Conservation (phyloP, 2,113 vertebrate genomes). For the Gavia stellata region DNA sequence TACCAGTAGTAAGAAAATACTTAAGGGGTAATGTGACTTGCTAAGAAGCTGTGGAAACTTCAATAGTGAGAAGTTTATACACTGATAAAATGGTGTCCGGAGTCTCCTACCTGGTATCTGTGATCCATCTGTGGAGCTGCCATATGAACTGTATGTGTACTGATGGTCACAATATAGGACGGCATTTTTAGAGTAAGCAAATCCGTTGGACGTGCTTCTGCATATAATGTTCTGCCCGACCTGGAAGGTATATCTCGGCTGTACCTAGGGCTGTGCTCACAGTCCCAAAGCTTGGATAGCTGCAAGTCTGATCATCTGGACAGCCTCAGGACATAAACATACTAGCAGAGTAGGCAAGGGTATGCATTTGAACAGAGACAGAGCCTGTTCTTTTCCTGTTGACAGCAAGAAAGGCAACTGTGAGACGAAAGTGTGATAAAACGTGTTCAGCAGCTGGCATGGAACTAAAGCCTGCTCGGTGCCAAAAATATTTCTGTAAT, state of each 20-base stretch:
- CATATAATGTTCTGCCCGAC: not conserved
- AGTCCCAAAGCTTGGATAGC: not conserved
- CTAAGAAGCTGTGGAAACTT: not conserved
- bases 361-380: not conserved
- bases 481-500: not conserved
- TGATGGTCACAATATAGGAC: not conserved
- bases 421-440: not conserved
- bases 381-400: not conserved
- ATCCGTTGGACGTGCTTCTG: not conserved
- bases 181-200: not conserved
- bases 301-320: not conserved
- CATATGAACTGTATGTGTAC: too few relatives aligned
- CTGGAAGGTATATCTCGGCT: not conserved
- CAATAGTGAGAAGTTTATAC: rapidly evolving
- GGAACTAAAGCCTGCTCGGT: not conserved
- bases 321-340: not conserved
- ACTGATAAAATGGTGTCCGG: not conserved
- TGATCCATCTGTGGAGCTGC: not conserved
- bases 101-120: not conserved
- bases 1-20: not conserved
- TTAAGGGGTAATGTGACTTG: not conserved
- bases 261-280: not conserved
- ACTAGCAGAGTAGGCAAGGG: not conserved
- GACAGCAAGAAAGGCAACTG: not conserved
- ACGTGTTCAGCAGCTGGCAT: not conserved